phyloP scores from a whole-genome alignment of 1,140 invertebrate genomes.

The Protaetia brevitarsis region DNA sequence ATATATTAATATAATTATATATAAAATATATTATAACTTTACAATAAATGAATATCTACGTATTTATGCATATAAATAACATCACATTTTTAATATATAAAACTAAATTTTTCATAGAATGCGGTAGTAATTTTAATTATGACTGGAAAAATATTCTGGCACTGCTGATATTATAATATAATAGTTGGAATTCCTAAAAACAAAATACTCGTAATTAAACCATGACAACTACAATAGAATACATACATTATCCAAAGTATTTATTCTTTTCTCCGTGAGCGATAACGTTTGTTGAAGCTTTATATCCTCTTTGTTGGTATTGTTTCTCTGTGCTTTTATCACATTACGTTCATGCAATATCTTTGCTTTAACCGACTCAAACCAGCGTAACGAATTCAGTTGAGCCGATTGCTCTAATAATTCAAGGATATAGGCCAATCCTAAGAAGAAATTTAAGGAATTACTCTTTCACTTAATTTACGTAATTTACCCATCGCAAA shows the following conservation, averaged over 20 bases:
- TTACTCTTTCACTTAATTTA: background rate
- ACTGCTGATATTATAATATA: constrained; percentile 90
- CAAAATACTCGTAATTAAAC: background rate
- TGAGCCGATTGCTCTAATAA: constrained; percentile 70
- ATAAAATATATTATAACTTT: too few relatives aligned
- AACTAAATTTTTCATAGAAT: too few relatives aligned
- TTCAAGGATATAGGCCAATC: constrained; percentile 67
- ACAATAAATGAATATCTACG: too few relatives aligned
- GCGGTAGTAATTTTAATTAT: too few relatives aligned
- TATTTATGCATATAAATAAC: background rate
- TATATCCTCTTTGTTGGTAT: constrained; percentile 60
- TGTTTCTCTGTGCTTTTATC: constrained; percentile 53
- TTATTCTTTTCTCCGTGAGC: constrained; percentile 85
- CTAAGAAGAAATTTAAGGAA: constrained; percentile 27
- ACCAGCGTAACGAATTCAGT: constrained; percentile 96
- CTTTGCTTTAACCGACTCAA: constrained; percentile 79
- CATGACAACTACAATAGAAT: background rate
- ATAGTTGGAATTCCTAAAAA: constrained; percentile 79
- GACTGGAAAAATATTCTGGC: constrained; percentile 84
- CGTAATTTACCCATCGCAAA: constrained; percentile 84
- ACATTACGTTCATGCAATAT: constrained; percentile 63
- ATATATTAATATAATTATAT: too few relatives aligned
- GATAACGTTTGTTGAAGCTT: constrained; percentile 91
- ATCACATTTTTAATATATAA: too few relatives aligned
- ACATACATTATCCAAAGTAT: constrained; percentile 67